Evolutionary conservation across 2,113 vertebrate genomes (phyloP).

Genomic region (Rafetus swinhoei): DNA sequence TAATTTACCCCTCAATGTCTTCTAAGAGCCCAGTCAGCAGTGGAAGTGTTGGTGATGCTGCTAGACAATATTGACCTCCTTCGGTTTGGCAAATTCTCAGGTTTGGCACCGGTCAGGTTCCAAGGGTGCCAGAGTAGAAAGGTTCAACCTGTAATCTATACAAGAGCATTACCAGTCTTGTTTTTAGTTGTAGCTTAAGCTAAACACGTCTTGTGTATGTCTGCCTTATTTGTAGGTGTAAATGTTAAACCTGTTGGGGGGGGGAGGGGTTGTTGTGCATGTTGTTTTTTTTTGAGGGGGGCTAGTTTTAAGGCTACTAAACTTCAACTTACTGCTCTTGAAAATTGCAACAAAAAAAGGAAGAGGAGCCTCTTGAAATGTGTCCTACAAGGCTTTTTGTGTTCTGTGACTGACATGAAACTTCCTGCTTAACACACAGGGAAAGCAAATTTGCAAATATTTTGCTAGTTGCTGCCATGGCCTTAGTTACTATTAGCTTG

Average conservation of each 20-base stretch:
- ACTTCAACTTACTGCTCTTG: neutral
- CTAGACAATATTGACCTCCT: too few species aligned
- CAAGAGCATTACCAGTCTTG: rapidly evolving
- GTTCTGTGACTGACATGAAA: rapidly evolving
- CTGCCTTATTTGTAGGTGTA: neutral
- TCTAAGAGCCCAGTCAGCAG: too few species aligned
- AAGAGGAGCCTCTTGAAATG: neutral
- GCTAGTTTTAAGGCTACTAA: neutral
- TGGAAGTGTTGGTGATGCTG: too few species aligned
- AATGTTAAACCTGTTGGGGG: neutral
- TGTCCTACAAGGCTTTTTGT: neutral
- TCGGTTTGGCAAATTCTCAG: too few species aligned
- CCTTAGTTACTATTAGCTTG: rapidly evolving
- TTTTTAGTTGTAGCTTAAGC: neutral
- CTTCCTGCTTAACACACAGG: neutral
- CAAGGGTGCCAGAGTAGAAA: too few species aligned
- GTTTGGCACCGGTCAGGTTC: too few species aligned
- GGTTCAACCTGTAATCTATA: rapidly evolving
- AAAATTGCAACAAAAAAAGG: rapidly evolving
- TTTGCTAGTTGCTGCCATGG: neutral
- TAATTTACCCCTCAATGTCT: too few species aligned
- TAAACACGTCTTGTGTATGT: neutral
- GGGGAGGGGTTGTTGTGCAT: too few species aligned
- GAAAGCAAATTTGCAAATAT: rapidly evolving
- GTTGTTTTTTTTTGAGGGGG: neutral